Base-by-base conservation (phyloP, 2,113 vertebrate genomes). In the Candoia aspera region DNA sequence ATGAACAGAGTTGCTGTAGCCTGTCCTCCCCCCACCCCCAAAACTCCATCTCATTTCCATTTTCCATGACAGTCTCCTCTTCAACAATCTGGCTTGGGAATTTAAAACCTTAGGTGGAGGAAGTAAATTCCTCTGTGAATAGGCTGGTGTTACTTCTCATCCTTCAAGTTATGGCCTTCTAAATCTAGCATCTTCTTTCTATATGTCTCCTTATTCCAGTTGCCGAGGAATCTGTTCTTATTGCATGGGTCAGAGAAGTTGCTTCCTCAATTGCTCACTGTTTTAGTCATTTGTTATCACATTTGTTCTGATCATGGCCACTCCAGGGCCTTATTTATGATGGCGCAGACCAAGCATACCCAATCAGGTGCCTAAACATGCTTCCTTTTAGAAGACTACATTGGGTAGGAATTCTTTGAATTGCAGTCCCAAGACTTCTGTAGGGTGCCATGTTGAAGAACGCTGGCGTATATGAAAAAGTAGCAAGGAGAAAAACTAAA, bases 401-500 rank as follows among this genome's bases (percentile, higher is more conserved):
- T 73, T 37, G 15, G 15, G n/a, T 73, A 73, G 15, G 15, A 33
- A 73, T 73, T 73, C 13, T 33, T 73, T 73, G 68, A 73, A 37
- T 73, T 73, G 6, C 5, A 73, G n/a, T 33, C n/a, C 68, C n/a
- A 73, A 73, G 33, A 37, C 12, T 8, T 73, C 8, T 73, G n/a
- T 73, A 73, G n/a, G 2, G 64, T 15, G 17, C 64, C 2, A 33
- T 33, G 64, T 73, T 73, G 13, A 13, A 73, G 13, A 33, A 73
- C n/a, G n/a, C n/a, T 37, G 6, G 6, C 96, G 96, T 97, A 96
- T 97, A 95, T 94, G 94, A 96, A 93, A 95, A 94, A 94, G 89
- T 88, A 95, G 6, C 0, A 95, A 86, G 91, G 54, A 95, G 90
- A 95, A 97, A 96, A 54, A 96, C 79, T 93, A 94, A 92, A 54